A percentile compares a stretch with the other conserved stretches of the same genome.
These are phyloP conservation scores for Hippopotamyrus pictus DNA, from an alignment of 2,797 vertebrate species.

Conservation along the genomic window DNA sequence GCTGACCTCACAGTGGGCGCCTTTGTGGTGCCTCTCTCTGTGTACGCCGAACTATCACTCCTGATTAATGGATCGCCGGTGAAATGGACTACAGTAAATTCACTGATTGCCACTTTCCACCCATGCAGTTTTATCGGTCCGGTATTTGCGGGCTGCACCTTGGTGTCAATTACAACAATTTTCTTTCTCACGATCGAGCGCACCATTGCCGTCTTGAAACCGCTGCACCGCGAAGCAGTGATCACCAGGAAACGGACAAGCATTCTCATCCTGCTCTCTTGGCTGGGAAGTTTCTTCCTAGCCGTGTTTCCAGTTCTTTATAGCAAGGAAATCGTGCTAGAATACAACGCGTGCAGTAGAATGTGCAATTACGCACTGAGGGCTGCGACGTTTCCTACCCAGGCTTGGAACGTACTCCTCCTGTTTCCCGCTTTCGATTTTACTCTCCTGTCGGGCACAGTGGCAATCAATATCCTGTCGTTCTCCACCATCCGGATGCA, in stretches of 20 bases:
- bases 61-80: slow-evolving; percentile 49
- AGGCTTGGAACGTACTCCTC: slow-evolving; percentile 63
- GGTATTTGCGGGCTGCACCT: slow-evolving; percentile 68
- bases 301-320: slow-evolving; percentile 62
- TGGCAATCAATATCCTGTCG: slow-evolving; percentile 64
- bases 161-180: slow-evolving; percentile 71
- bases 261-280: slow-evolving; percentile 60
- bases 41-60: slow-evolving; percentile 63
- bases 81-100: slow-evolving; percentile 53
- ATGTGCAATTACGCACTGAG: slow-evolving; percentile 70
- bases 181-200: slow-evolving; percentile 66
- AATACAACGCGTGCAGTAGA: slow-evolving; percentile 69
- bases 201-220: slow-evolving; percentile 64
- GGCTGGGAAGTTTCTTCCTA: slow-evolving; percentile 65
- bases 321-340: slow-evolving; percentile 59
- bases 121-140: slow-evolving; percentile 65
- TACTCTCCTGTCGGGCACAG: slow-evolving; percentile 56
- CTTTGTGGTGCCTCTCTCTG: slow-evolving; percentile 64
- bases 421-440: slow-evolving; percentile 64
- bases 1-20: slow-evolving; percentile 66
- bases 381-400: slow-evolving; percentile 45
- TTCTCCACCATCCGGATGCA: slow-evolving; percentile 65
- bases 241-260: slow-evolving; percentile 64
- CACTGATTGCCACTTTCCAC: slow-evolving; percentile 52
- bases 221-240: slow-evolving; percentile 65